A percentile compares a stretch with the other conserved stretches of the same genome.
phyloP scores from a whole-genome alignment of 2,113 vertebrate genomes.

The Cheilinus undulatus region DNA sequence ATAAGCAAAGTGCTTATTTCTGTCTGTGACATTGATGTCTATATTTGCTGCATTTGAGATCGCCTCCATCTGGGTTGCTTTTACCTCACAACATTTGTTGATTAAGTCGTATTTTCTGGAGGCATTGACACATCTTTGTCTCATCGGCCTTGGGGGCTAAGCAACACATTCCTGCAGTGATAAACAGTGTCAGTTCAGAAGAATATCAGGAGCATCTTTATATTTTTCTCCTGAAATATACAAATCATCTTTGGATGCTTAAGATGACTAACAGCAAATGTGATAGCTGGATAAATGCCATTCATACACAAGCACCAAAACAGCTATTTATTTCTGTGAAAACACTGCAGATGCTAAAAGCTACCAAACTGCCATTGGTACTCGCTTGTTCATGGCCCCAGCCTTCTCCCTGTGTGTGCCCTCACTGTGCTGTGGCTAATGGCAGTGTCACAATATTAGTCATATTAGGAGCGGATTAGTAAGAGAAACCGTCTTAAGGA shows the following conservation, averaged over 20 bases:
- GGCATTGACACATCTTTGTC: conserved; percentile 42
- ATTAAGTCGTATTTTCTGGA: conserved; percentile 24
- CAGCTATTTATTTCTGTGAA: conserved; percentile 6
- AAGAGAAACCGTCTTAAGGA: conserved; percentile 74
- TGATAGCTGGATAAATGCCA: background rate
- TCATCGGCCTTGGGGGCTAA: conserved; percentile 1
- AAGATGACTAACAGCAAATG: background rate
- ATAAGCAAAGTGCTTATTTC: background rate
- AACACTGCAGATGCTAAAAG: conserved; percentile 9
- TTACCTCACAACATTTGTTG: conserved; percentile 20
- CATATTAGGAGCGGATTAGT: conserved; percentile 78
- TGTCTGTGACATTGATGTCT: background rate
- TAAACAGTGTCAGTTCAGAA: conserved; percentile 22
- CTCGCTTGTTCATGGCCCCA: conserved; percentile 2
- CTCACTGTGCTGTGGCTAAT: conserved; percentile 66
- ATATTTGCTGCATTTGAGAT: conserved; percentile 3
- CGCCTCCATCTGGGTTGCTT: background rate
- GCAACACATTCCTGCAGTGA: conserved; percentile 38
- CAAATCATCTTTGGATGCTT: background rate
- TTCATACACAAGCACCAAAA: background rate
- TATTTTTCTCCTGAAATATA: conserved; percentile 8
- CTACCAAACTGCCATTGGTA: background rate
- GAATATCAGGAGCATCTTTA: conserved; percentile 6
- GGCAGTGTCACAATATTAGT: conserved; percentile 75
- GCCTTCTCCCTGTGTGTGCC: conserved; percentile 22